Percentiles rank a stretch among this genome's conserved stretches.
phyloP scores from a whole-genome alignment of 2,113 vertebrate species.

The Cynocephalus volans region DNA sequence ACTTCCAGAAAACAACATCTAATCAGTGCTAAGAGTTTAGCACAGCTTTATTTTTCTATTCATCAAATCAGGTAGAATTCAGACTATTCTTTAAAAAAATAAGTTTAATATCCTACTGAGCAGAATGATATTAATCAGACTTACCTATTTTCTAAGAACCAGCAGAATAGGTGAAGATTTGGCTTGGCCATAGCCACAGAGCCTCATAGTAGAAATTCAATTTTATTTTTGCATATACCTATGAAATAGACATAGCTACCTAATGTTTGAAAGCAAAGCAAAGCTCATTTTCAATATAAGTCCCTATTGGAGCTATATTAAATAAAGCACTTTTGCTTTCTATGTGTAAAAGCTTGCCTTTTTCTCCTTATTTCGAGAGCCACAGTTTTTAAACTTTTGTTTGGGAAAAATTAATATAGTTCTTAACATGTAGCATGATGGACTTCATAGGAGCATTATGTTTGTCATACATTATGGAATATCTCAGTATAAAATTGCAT shows the following conservation, averaged over 20 bases:
- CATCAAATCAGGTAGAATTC: neutral
- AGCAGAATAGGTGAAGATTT: neutral
- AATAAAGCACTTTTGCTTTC: neutral
- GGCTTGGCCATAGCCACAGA: neutral
- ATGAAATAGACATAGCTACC: neutral
- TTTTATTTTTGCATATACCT: neutral
- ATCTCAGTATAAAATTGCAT: neutral
- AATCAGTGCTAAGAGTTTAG: neutral
- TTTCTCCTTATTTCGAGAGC: neutral
- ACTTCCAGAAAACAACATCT: conserved; percentile 33
- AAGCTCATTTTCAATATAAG: neutral
- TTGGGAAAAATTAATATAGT: neutral
- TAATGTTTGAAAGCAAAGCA: neutral
- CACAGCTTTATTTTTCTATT: conserved; percentile 53
- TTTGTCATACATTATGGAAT: neutral
- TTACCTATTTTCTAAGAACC: neutral
- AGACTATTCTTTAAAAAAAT: neutral
- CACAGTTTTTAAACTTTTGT: neutral
- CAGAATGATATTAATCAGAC: neutral
- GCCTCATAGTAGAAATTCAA: neutral
- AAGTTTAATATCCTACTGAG: neutral
- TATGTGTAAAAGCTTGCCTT: neutral
- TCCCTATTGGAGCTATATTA: neutral
- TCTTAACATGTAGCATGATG: neutral
- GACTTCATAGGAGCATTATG: neutral